Conservation (phyloP, 2,113 vertebrate genomes). For the Chrysochloris asiatica region DNA sequence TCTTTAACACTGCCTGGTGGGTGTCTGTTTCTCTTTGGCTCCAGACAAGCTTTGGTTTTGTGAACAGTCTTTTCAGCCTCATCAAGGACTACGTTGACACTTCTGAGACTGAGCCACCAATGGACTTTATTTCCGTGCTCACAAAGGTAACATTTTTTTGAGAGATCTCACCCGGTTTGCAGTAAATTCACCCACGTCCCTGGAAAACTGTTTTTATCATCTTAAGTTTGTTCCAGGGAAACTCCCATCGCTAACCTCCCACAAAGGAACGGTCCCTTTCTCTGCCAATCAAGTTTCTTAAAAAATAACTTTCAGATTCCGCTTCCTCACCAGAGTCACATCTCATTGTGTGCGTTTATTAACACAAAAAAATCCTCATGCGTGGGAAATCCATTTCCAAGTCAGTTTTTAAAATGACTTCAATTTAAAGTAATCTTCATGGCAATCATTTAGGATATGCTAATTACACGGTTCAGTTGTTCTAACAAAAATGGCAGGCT, state of each 20-base stretch:
- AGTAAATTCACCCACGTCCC: not conserved
- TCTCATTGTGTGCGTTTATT: conserved; percentile 38
- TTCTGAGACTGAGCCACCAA: conserved; percentile 66
- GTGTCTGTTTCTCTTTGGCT: conserved; percentile 18
- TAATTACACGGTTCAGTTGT: conserved; percentile 66
- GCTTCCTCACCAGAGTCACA: not conserved
- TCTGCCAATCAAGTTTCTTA: not conserved
- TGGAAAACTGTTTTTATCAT: not conserved
- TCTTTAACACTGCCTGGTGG: not conserved
- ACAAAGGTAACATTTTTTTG: conserved; percentile 82
- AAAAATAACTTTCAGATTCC: conserved; percentile 28
- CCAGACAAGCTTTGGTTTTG: conserved; percentile 92
- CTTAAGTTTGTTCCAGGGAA: not conserved
- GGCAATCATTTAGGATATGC: conserved; percentile 15
- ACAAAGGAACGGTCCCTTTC: not conserved
- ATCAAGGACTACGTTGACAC: conserved; percentile 84
- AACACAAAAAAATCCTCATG: not conserved
- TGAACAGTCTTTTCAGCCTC: conserved; percentile 86
- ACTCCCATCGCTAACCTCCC: not conserved
- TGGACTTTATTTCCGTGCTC: conserved; percentile 87
- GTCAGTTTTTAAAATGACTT: conserved; percentile 50
- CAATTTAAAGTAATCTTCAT: conserved; percentile 57
- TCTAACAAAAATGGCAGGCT: conserved; percentile 41
- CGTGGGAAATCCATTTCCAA: conserved; percentile 49
- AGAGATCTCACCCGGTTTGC: not conserved